Evolutionary conservation across 1,140 invertebrate genomes (phyloP).

Genomic region (Dendrolimus punctatus): DNA sequence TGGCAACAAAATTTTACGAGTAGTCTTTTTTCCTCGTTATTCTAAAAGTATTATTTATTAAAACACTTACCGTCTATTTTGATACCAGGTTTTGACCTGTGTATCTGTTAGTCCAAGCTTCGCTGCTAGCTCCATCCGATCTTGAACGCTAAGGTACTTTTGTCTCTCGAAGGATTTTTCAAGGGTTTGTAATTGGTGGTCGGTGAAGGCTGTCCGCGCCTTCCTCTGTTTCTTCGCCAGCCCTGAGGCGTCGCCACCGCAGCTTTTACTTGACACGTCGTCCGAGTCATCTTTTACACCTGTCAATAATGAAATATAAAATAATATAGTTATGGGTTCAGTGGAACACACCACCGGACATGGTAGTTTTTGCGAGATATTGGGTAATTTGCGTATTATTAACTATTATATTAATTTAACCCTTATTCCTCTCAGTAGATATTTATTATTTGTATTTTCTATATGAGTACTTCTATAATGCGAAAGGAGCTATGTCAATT

Average conservation of each 20-base stretch:
- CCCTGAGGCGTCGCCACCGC: conserved; percentile 48
- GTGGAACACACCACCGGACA: no score
- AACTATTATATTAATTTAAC: no score
- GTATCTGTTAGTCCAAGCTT: conserved; percentile 97
- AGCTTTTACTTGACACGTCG: conserved; percentile 60
- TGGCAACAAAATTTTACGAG: no score
- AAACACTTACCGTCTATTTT: conserved; percentile 92
- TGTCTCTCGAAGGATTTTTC: conserved; percentile 98
- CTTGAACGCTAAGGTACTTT: conserved; percentile 98
- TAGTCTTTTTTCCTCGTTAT: no score
- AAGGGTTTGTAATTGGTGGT: conserved; percentile 96
- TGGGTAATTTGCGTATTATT: no score
- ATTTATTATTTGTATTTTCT: no score
- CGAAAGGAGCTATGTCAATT: no score
- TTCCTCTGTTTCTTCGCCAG: conserved; percentile 96
- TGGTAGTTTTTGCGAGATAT: no score
- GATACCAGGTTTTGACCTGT: conserved; percentile 99
- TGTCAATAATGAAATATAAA: conserved; percentile 15
- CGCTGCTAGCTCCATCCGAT: conserved; percentile 97
- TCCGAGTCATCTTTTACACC: conserved; percentile 65
- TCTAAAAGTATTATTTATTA: no score
- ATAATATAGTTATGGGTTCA: no score
- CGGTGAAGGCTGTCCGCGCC: conserved; percentile 98
- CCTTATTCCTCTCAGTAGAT: no score
- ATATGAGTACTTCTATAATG: no score